A percentile compares a stretch with the other conserved stretches of the same genome.
Conservation (phyloP, 2,113 vertebrate genomes). For the Pogonocichla stellata region DNA sequence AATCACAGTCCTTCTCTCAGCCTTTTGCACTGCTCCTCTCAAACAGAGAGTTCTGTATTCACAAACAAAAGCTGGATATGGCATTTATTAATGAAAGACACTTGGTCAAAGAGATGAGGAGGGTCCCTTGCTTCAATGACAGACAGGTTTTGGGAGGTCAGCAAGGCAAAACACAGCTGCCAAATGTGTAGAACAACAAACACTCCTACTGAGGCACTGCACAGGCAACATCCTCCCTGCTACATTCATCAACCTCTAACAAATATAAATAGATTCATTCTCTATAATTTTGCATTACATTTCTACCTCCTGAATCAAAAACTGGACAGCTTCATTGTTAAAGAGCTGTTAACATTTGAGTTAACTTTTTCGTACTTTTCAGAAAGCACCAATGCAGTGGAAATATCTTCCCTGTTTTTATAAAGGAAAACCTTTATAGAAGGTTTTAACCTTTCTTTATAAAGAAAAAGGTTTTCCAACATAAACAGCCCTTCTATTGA, state of each 20-base stretch:
- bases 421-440: not conserved
- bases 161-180: not conserved
- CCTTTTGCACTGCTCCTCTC: not conserved
- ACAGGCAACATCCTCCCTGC: not conserved
- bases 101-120: not conserved
- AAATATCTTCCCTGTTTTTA: not conserved
- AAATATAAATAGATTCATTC: not conserved
- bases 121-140: not conserved
- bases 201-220: not conserved
- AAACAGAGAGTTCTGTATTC: not conserved
- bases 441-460: not conserved
- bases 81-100: not conserved
- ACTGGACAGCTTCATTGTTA: not conserved
- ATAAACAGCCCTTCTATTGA: not conserved
- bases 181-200: not conserved
- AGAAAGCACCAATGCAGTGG: not conserved
- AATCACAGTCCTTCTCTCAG: not conserved
- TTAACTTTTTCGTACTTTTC: not conserved
- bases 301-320: not conserved
- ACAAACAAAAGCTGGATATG: not conserved
- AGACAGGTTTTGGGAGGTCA: not conserved
- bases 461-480: not conserved
- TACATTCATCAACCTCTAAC: not conserved
- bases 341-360: fast-evolving
- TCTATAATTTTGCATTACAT: not conserved